These are phyloP conservation scores for Cepaea hortensis DNA, from an alignment of 2,888 invertebrate genomes.

Conservation along the genomic window DNA sequence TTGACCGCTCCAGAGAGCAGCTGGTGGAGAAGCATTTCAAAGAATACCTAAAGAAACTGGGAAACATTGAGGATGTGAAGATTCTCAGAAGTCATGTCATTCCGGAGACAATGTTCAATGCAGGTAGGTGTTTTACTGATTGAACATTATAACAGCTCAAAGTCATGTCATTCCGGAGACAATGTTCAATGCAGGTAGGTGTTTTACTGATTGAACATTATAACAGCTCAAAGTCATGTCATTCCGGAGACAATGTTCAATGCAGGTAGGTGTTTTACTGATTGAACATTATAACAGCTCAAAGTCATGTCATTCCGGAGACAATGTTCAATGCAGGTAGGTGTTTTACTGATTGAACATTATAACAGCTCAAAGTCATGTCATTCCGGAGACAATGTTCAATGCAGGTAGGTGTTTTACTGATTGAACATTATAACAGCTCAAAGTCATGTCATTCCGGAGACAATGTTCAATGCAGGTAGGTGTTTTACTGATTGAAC, in stretches of 20 bases:
- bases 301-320: slow-evolving; percentile 25
- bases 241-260: slow-evolving; percentile 41
- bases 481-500: not conserved
- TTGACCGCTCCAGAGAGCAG: not conserved
- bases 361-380: slow-evolving; percentile 11
- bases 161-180: slow-evolving; percentile 30
- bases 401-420: slow-evolving; percentile 40
- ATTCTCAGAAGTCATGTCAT: slow-evolving; percentile 32
- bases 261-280: slow-evolving; percentile 36
- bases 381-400: slow-evolving; percentile 37
- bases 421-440: not conserved
- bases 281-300: too few relatives aligned
- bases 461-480: slow-evolving; percentile 46
- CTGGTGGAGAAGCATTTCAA: slow-evolving; percentile 21
- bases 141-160: not conserved
- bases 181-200: slow-evolving; percentile 47
- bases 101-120: slow-evolving; percentile 39
- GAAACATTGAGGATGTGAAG: slow-evolving; percentile 1
- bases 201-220: not conserved
- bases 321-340: slow-evolving; percentile 47
- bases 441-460: slow-evolving; percentile 31
- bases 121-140: slow-evolving; percentile 29
- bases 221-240: slow-evolving; percentile 5
- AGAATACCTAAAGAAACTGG: slow-evolving; percentile 34
- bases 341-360: not conserved